Evolutionary conservation across 2,888 invertebrate species (phyloP), one percentile per base, ranked within the genome.

Genomic region (Lathronympha strigana): DNA sequence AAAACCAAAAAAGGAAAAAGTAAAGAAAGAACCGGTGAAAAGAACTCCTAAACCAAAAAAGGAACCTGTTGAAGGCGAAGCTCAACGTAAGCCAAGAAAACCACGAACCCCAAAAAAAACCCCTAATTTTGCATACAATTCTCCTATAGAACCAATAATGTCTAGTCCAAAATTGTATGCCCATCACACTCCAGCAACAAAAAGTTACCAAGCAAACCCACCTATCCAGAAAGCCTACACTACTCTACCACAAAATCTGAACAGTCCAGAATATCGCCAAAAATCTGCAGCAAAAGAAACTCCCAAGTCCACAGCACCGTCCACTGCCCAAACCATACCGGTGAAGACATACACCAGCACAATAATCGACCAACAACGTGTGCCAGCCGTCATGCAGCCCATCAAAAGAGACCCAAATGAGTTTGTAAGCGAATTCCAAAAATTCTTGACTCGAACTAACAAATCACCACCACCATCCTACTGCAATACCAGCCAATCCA

Each of bases 341-440:
- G 63, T 68, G 1, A 76, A 76, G 63, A 25, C 67, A 4, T 78
- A 79, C 51, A 43, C 74, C 9, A 71, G 71, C 69, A 49, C 74
- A 66, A 63, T 73, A 13, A 63, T 74, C 1, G 82, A 86, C 15
- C 53, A 78, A 23, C 66, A 76, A 23, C 69, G 86, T 31, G 79
- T 85, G 25, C 84, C 88, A 0, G 78, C 82, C 38, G 69, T 77
- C 0, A 54, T 88, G 1, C 76, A 78, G 17, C 90, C 90, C 0
- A 71, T 90, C 0, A 87, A 90, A 63, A 90, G 88, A 67, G 86
- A 87, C 38, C 88, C 89, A 0, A 88, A 80, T n/a, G 90, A 90
- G 0, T 92, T 90, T 53, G 84, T 88, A 67, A 80, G 82, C 0
- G 92, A 91, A 69, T 92, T 90, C 69, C 81, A 87, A 58, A 90